Evolutionary conservation across 2,888 invertebrate genomes (phyloP).

Genomic region (Drosophila aldrichi): DNA sequence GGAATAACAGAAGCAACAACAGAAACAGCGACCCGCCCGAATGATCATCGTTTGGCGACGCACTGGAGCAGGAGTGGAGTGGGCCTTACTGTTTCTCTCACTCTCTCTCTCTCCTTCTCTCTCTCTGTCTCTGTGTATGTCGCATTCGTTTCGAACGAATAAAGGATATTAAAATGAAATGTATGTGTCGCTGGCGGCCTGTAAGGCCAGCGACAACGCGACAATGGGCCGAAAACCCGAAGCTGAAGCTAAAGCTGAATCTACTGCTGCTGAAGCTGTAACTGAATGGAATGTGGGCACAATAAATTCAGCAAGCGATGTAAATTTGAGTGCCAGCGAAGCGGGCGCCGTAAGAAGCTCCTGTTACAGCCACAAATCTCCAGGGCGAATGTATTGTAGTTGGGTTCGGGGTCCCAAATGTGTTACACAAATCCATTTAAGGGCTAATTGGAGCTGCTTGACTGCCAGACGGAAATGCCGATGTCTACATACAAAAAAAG

Average conservation of each 20-base stretch:
- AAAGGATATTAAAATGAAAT: constrained; percentile 76
- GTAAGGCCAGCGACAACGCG: constrained; percentile 34
- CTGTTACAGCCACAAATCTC: constrained; percentile 61
- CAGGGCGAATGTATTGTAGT: constrained; percentile 39
- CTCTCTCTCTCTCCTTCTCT: background rate
- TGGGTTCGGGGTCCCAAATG: constrained; percentile 50
- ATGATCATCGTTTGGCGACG: constrained; percentile 31
- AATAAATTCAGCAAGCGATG: constrained; percentile 50
- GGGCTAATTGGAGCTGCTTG: constrained; percentile 72
- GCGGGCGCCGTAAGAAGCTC: background rate
- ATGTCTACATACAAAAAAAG: constrained; percentile 28
- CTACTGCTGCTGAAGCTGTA: background rate
- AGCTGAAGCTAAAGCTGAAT: background rate
- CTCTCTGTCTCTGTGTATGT: background rate
- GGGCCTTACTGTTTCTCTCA: background rate
- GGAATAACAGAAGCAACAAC: constrained; percentile 33
- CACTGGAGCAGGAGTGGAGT: constrained; percentile 12
- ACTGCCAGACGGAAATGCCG: constrained; percentile 52
- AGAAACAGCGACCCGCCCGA: constrained; percentile 19
- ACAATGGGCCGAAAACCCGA: constrained; percentile 32
- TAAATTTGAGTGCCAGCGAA: constrained; percentile 44
- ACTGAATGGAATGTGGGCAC: constrained; percentile 12
- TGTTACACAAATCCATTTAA: constrained; percentile 78
- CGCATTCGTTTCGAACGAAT: constrained; percentile 31
- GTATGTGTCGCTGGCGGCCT: constrained; percentile 64